These are phyloP conservation scores for Burhinus bistriatus DNA, from an alignment of 2,113 vertebrate species.

Conservation along the genomic window DNA sequence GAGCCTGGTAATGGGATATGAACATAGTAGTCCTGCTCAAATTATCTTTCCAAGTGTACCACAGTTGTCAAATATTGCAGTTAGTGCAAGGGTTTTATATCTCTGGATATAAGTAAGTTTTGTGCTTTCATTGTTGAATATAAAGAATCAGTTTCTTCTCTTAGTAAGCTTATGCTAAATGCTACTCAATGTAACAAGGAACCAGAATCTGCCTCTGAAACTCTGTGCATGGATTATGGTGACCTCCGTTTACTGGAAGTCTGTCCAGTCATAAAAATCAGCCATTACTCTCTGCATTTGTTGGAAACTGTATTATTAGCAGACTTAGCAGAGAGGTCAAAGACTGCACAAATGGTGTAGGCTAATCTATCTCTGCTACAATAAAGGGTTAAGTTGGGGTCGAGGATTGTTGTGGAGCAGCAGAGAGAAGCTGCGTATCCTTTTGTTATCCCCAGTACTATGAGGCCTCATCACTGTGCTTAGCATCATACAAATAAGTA, in stretches of 20 bases:
- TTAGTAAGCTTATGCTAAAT: neutral
- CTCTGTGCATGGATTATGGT: neutral
- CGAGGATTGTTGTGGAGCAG: neutral
- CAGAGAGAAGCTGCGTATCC: neutral
- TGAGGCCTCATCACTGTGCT: neutral
- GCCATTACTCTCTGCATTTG: neutral
- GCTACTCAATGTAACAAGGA: neutral
- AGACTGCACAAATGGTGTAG: neutral
- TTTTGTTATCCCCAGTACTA: neutral
- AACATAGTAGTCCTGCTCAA: neutral
- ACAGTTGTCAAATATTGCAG: neutral
- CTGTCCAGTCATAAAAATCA: neutral
- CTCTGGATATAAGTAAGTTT: neutral
- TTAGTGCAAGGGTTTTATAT: neutral
- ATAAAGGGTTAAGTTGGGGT: neutral
- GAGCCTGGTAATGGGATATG: neutral
- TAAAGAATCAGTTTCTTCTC: neutral
- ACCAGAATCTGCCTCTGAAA: neutral
- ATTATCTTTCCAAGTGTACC: neutral
- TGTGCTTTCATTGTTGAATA: neutral
- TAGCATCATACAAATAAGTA: neutral
- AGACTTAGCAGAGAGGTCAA: neutral
- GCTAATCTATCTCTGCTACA: neutral
- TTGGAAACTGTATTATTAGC: neutral
- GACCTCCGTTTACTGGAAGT: neutral